Evolutionary conservation across 2,113 vertebrate genomes (phyloP).

Genomic region (Coryphaenoides rupestris): DNA sequence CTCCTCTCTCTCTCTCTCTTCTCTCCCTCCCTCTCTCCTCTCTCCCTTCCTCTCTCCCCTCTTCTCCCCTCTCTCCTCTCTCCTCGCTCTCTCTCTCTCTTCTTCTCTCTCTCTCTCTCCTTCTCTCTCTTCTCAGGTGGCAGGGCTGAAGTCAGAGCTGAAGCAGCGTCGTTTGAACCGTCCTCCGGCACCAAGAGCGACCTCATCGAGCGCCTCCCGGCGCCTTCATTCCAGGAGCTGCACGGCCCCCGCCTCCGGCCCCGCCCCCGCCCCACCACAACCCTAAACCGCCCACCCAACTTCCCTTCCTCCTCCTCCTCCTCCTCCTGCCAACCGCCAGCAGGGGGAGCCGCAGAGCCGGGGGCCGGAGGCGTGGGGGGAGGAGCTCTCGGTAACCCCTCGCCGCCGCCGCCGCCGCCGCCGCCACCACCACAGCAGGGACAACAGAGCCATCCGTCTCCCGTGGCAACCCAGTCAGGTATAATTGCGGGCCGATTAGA

Average conservation of each 20-base stretch:
- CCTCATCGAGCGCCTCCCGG: constrained; percentile 84
- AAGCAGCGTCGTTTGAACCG: constrained; percentile 83
- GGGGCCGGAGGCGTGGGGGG: constrained; percentile 25
- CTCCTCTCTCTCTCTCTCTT: background rate
- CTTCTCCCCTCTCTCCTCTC: background rate
- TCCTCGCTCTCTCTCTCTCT: background rate
- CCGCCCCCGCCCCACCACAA: too few species aligned
- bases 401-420: too few species aligned
- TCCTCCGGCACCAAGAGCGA: constrained; percentile 88
- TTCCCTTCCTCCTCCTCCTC: too few species aligned
- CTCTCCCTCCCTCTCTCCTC: too few species aligned
- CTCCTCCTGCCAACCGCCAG: constrained; percentile 60
- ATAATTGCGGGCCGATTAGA: constrained; percentile 3
- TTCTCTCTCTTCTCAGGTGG: constrained; percentile 72
- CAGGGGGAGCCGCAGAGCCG: constrained; percentile 50
- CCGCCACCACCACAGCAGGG: constrained; percentile 29
- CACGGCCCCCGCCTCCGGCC: too few species aligned
- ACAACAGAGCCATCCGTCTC: constrained; percentile 18
- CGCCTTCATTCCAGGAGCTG: constrained; percentile 84
- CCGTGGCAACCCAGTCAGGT: constrained; percentile 17
- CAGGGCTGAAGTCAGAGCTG: constrained; percentile 86
- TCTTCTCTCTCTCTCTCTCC: constrained; percentile 12
- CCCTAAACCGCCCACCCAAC: too few species aligned
- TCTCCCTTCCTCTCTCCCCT: too few species aligned
- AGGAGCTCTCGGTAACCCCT: constrained; percentile 18